Evolutionary conservation across 2,113 vertebrate genomes (phyloP).

Genomic region (Mastomys coucha): DNA sequence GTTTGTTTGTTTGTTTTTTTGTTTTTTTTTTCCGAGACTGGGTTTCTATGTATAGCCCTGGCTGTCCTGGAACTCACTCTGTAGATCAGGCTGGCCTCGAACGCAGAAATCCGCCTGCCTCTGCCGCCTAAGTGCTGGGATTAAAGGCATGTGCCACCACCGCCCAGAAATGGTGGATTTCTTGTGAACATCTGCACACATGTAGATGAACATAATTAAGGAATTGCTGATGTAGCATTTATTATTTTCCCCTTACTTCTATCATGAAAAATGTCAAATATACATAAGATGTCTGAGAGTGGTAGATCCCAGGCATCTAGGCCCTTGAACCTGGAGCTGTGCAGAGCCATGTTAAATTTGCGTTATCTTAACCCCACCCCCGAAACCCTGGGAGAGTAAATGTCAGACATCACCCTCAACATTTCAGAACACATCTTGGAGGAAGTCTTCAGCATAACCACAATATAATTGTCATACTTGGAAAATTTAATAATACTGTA

Average conservation of each 20-base stretch:
- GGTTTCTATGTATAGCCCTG: too few species aligned
- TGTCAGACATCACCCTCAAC: not conserved
- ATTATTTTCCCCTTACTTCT: not conserved
- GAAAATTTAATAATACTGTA: not conserved
- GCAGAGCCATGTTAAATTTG: not conserved
- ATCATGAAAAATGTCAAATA: conserved; percentile 21
- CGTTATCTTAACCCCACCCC: not conserved
- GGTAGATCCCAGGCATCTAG: not conserved
- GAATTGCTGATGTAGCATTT: not conserved
- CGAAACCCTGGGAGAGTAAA: not conserved
- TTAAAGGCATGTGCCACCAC: too few species aligned
- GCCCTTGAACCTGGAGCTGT: not conserved
- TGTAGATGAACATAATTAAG: not conserved
- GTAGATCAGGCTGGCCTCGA: too few species aligned
- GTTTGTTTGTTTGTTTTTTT: too few species aligned
- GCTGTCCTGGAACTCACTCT: too few species aligned
- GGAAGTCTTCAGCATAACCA: not conserved
- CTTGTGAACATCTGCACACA: not conserved
- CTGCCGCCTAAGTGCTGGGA: too few species aligned
- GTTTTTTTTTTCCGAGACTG: too few species aligned
- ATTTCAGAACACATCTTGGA: not conserved
- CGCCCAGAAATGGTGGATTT: not conserved
- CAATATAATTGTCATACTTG: not conserved
- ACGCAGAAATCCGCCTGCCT: too few species aligned
- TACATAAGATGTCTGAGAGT: not conserved